Conservation (phyloP, 23 tunicate species). For the Corella eumyota region DNA sequence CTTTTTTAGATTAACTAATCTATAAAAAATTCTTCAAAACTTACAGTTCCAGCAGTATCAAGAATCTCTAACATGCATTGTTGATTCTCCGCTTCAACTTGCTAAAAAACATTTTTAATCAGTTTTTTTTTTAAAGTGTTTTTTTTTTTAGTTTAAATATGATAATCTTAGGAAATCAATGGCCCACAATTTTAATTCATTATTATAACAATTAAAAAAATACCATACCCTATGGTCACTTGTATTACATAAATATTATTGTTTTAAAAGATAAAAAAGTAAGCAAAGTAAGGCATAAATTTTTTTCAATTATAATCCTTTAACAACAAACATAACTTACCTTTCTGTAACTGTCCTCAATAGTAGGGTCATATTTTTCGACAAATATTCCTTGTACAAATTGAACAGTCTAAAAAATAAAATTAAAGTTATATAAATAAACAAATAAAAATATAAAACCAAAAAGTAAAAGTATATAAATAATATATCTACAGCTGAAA, state of each 20-base stretch:
- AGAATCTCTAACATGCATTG: constrained; percentile 98
- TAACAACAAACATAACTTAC: constrained; percentile 15
- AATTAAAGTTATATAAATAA: constrained; percentile 3
- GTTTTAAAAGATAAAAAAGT: constrained; percentile 2
- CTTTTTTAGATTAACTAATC: too few relatives aligned
- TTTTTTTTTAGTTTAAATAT: too few relatives aligned
- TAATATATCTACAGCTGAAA: neutral
- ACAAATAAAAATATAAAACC: neutral
- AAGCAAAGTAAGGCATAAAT: neutral
- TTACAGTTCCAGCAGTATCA: constrained; percentile 99
- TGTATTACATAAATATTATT: too few relatives aligned
- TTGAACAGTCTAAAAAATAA: constrained; percentile 81
- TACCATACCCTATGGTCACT: too few relatives aligned
- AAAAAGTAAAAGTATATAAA: constrained; percentile 5
- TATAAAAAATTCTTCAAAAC: too few relatives aligned
- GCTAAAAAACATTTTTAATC: constrained; percentile 29
- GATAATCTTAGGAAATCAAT: too few relatives aligned
- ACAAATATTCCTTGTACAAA: constrained; percentile 99
- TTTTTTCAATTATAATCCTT: neutral
- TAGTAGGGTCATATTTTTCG: constrained; percentile 99
- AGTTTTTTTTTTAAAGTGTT: too few relatives aligned
- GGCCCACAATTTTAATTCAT: too few relatives aligned
- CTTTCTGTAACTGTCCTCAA: constrained; percentile 99
- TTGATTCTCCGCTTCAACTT: constrained; percentile 95
- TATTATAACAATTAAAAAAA: too few relatives aligned